Conservation (phyloP, 1,140 invertebrate species). For the Carposina sasakii region DNA sequence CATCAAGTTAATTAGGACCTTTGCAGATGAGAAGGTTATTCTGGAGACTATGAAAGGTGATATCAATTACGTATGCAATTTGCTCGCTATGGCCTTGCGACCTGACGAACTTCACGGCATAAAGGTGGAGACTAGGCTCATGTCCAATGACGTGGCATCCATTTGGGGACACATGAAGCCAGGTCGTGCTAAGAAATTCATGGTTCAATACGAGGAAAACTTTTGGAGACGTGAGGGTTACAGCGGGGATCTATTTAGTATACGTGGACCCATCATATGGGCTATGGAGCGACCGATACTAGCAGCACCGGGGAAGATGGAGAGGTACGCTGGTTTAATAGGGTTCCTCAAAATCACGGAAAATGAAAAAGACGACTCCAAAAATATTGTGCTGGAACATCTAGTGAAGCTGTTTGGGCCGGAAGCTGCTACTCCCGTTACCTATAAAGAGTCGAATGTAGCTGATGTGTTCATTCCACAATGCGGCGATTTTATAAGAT, state of each 20-base stretch:
- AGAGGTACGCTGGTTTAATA: conserved; percentile 37
- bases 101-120: conserved; percentile 50
- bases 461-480: conserved; percentile 46
- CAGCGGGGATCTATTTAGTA: conserved; percentile 58
- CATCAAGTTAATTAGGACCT: conserved; percentile 51
- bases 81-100: conserved; percentile 54
- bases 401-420: conserved; percentile 50
- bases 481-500: conserved; percentile 49
- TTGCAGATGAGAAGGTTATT: conserved; percentile 49
- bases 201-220: conserved; percentile 45
- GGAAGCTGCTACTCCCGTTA: conserved; percentile 38
- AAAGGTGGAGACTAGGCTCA: conserved; percentile 37
- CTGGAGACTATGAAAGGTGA: conserved; percentile 52
- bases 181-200: conserved; percentile 44
- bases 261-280: conserved; percentile 57
- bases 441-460: conserved; percentile 46
- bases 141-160: conserved; percentile 29
- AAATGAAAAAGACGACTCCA: conserved; percentile 24
- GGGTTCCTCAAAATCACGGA: conserved; percentile 44
- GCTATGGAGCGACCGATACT: conserved; percentile 49
- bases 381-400: conserved; percentile 44
- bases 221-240: conserved; percentile 50
- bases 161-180: conserved; percentile 33
- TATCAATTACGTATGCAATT: conserved; percentile 51
- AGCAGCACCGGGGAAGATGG: conserved; percentile 34